phyloP scores from a whole-genome alignment of 1,140 invertebrate species.

The Macrosteles quadrilineatus region DNA sequence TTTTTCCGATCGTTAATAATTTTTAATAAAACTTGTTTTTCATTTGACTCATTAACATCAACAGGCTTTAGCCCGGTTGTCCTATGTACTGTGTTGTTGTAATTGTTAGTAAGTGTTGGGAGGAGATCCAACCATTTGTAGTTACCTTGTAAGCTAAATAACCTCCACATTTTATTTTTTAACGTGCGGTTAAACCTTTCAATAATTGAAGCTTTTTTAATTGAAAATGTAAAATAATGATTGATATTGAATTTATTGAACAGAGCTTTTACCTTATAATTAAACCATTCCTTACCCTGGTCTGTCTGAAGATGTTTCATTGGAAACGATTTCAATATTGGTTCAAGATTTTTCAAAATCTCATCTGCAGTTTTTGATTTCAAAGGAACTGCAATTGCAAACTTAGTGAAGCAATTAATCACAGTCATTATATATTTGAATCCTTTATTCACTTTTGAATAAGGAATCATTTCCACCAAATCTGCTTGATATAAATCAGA shows the following conservation, averaged over 20 bases:
- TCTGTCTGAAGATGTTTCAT: neutral
- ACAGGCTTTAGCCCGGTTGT: constrained; percentile 50
- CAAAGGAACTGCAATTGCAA: neutral
- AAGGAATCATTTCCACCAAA: neutral
- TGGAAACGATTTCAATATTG: neutral
- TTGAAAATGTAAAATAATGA: too few species aligned
- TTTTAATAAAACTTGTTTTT: constrained; percentile 26
- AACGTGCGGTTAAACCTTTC: constrained; percentile 54
- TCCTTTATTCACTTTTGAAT: neutral
- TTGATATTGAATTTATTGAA: too few species aligned
- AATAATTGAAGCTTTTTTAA: constrained; percentile 52
- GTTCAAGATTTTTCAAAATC: neutral
- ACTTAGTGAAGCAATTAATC: neutral
- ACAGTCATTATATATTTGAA: neutral
- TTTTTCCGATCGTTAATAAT: constrained; percentile 24
- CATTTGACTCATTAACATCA: constrained; percentile 45
- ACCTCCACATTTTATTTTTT: constrained; percentile 51
- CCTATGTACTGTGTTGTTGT: constrained; percentile 52
- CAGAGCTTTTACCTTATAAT: too few species aligned
- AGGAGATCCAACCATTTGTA: constrained; percentile 46
- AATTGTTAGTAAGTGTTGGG: constrained; percentile 47
- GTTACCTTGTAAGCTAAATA: constrained; percentile 43
- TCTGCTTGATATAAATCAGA: neutral
- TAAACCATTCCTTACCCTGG: too few species aligned
- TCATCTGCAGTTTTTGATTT: neutral